Evolutionary conservation across 2,888 invertebrate species (phyloP).

Genomic region (Gerosis bhagava): DNA sequence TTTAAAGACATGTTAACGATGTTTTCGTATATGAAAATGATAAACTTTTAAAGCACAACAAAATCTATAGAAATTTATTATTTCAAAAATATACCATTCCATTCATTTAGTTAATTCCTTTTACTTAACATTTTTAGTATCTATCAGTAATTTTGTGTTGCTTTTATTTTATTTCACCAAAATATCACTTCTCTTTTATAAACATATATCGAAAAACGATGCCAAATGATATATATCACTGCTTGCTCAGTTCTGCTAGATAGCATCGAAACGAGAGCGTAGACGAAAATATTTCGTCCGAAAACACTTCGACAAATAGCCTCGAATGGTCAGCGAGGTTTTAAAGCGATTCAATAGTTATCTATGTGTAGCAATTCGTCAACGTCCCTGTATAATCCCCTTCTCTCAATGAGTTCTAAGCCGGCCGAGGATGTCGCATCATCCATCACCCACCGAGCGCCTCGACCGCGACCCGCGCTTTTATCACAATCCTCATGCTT

Average conservation of each 20-base stretch:
- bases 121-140: no score
- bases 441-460: slow-evolving; percentile 66
- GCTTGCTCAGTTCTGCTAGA: slow-evolving; percentile 17
- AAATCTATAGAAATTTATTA: no score
- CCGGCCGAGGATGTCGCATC: slow-evolving; percentile 65
- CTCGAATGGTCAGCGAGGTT: slow-evolving; percentile 41
- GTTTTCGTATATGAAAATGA: no score
- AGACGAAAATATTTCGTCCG: slow-evolving; percentile 22
- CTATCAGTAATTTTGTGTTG: no score
- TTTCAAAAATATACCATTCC: no score
- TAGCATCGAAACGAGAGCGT: slow-evolving; percentile 14
- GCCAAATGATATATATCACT: slow-evolving; percentile 25
- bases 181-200: no score
- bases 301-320: slow-evolving; percentile 26
- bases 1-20: no score
- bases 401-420: slow-evolving; percentile 72
- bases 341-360: slow-evolving; percentile 75
- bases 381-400: slow-evolving; percentile 75
- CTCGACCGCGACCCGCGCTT: slow-evolving; percentile 43
- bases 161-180: no score
- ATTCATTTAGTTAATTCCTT: no score
- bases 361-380: slow-evolving; percentile 73
- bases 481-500: slow-evolving; percentile 26
- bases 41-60: no score
- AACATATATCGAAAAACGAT: slow-evolving; percentile 11